Base-by-base conservation (phyloP, 2,797 vertebrate genomes). In the Tarsius wallacei region DNA sequence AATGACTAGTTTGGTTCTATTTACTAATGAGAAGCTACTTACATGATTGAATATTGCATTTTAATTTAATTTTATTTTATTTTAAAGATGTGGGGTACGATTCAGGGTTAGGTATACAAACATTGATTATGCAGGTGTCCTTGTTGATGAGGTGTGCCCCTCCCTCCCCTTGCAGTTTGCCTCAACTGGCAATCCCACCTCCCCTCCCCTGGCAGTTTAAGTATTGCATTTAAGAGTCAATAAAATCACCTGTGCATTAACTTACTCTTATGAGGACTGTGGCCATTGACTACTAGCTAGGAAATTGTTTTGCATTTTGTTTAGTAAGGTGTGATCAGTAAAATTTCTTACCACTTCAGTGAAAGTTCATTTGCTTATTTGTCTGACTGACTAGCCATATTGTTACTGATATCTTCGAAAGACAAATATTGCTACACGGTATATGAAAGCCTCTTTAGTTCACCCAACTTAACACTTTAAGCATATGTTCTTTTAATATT, bases 1-100 rank as follows among this genome's bases (percentile, higher is more conserved):
- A 61, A 47, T 64, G 33, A 84, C 19, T 59, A 80, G 14, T 83
- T 88, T 93, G 33, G 7, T 47, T 53, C 8, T 73, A 51, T 57
- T 77, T 83, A 63, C 26, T 83, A 84, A 83, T 64, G 70, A 94
- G 42, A 6, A 90, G 15, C 49, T 80, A 53, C 53, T 92, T 91
- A 66, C 36, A 6, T 33, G 86, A 85, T 83, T 63, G 57, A 19
- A 7, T 28, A 78, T 86, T 68, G 17, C 14, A 55, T 61, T 87
- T 21, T 42, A 42, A 42, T 42, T 42, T 42, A 42, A 42, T 42
- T 42, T 42, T 5, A 42, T 42, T 42, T 42, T 5, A 42, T 42
- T 42, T 42, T 5, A 42, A 42, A 42, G 42, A 42, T 42, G 42
- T 42, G 42, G 42, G 42, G 42, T 42, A 42, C 42, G 42, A 42